Conservation (phyloP, 2,797 vertebrate species). For the Mastacembelus armatus region DNA sequence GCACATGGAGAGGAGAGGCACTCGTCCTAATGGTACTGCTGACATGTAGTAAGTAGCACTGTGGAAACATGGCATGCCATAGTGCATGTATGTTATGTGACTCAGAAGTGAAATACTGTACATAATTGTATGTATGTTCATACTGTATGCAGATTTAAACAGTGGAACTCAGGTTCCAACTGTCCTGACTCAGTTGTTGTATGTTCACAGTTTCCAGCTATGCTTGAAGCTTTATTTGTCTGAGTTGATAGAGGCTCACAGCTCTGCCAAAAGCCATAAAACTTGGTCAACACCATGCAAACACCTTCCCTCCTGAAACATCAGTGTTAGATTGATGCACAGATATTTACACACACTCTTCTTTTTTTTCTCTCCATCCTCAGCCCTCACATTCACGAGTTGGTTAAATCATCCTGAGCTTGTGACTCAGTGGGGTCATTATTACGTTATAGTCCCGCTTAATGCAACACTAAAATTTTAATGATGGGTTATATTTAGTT, state of each 20-base stretch:
- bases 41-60: background rate
- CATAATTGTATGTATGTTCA: background rate
- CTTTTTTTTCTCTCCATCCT: background rate
- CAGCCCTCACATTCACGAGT: conserved; percentile 3
- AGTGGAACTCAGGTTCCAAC: background rate
- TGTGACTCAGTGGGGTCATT: conserved; percentile 56
- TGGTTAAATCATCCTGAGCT: conserved; percentile 37
- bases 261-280: conserved; percentile 27
- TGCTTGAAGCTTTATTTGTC: conserved; percentile 21
- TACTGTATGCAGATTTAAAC: background rate
- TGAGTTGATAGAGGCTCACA: conserved; percentile 2
- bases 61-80: conserved; percentile 4
- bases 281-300: conserved; percentile 23
- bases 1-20: conserved; percentile 40
- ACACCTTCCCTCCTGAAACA: background rate
- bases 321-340: conserved; percentile 4
- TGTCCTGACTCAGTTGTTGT: background rate
- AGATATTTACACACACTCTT: conserved; percentile 18
- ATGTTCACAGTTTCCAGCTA: background rate
- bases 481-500: conserved; percentile 72
- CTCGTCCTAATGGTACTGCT: conserved; percentile 23
- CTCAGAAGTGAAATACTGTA: background rate
- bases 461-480: conserved; percentile 69
- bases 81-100: background rate
- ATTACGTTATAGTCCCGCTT: conserved; percentile 56